Percentiles rank a stretch among this genome's conserved stretches.
Evolutionary conservation across 2,888 invertebrate genomes (phyloP).

Genomic region (Dynastes tityus): DNA sequence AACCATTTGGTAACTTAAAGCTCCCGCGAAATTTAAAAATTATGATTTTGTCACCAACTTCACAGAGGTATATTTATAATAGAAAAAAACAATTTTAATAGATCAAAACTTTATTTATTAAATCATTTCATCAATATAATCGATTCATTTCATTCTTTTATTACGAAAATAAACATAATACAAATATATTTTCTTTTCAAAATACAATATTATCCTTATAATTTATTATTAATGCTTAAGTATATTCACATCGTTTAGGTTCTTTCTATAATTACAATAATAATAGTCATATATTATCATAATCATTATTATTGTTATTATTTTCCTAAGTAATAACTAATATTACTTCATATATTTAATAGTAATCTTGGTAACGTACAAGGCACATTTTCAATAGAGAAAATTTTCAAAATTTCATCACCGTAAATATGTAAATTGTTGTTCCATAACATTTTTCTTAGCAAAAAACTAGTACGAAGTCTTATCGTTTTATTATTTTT

Average conservation of each 20-base stretch:
- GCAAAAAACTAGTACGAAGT: too few relatives aligned
- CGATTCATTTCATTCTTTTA: constrained; percentile 37
- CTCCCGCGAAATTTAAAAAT: too few relatives aligned
- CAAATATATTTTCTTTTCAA: constrained; percentile 49
- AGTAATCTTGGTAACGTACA: constrained; percentile 44
- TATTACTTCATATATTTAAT: constrained; percentile 1
- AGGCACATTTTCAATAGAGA: constrained; percentile 47
- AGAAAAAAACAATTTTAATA: too few relatives aligned
- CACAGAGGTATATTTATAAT: too few relatives aligned
- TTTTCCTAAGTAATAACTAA: too few relatives aligned
- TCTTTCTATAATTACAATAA: constrained; percentile 5
- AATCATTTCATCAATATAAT: too few relatives aligned
- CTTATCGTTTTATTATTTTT: background rate
- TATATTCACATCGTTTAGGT: constrained; percentile 33
- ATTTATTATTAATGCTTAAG: constrained; percentile 8
- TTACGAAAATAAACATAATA: constrained; percentile 52
- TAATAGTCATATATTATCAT: background rate
- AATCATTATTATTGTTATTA: background rate
- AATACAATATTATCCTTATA: constrained; percentile 40
- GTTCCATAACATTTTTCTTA: background rate
- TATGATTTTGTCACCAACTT: too few relatives aligned
- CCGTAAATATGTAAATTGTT: background rate
- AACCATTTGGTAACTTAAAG: too few relatives aligned
- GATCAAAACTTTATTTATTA: too few relatives aligned
- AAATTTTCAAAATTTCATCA: constrained; percentile 30